phyloP scores from a whole-genome alignment of 2,888 invertebrate genomes.

The Macaria liturata region DNA sequence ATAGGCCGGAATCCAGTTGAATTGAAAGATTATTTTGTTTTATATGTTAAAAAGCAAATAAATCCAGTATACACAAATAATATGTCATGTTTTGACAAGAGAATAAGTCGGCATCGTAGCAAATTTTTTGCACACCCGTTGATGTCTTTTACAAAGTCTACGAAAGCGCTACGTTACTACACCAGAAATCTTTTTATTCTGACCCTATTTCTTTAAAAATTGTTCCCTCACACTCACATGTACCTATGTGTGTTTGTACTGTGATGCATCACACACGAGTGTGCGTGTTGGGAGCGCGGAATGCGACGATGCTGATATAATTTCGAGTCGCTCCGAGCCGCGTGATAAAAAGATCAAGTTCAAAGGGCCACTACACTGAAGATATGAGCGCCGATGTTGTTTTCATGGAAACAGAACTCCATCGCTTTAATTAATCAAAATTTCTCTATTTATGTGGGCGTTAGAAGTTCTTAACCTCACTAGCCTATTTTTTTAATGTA shows the following conservation, averaged over 20 bases:
- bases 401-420: constrained; percentile 29
- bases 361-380: constrained; percentile 64
- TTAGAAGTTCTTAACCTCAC: too few relatives aligned
- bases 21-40: too few relatives aligned
- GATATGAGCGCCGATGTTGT: constrained; percentile 47
- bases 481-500: too few relatives aligned
- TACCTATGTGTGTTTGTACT: constrained; percentile 16
- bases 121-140: constrained; percentile 32
- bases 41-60: too few relatives aligned
- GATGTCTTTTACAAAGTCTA: constrained; percentile 35
- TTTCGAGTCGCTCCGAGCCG: constrained; percentile 57
- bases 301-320: constrained; percentile 70
- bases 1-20: too few relatives aligned
- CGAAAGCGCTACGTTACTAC: constrained; percentile 2
- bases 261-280: constrained; percentile 29
- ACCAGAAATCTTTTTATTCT: background rate
- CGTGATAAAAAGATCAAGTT: constrained; percentile 81
- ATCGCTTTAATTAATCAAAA: background rate
- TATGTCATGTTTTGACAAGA: too few relatives aligned
- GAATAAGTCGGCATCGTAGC: background rate
- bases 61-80: too few relatives aligned
- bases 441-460: too few relatives aligned
- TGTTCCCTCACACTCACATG: constrained; percentile 11
- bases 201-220: background rate
- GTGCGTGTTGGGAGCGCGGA: constrained; percentile 61